Percentiles rank a stretch among this genome's conserved stretches.
phyloP scores from a whole-genome alignment of 2,797 vertebrate genomes.

The Percopsis omiscomaycus region DNA sequence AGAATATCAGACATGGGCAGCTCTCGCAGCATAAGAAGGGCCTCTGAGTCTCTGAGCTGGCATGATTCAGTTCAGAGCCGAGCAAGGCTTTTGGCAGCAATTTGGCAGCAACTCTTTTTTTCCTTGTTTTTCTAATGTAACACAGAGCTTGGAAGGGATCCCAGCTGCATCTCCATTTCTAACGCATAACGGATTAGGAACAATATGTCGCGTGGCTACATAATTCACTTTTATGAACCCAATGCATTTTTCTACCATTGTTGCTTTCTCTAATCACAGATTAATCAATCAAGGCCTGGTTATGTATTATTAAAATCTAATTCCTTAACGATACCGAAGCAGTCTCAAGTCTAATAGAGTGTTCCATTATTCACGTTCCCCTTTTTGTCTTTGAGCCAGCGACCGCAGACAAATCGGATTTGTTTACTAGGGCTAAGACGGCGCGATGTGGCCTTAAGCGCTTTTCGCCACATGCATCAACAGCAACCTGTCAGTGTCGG shows the following conservation, averaged over 20 bases:
- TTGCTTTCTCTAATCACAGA: conserved; percentile 21
- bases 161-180: conserved; percentile 20
- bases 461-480: conserved; percentile 40
- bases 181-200: conserved; percentile 24
- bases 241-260: conserved; percentile 22
- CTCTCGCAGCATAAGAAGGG: conserved; percentile 13
- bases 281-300: conserved; percentile 32
- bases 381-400: conserved; percentile 24
- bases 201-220: not conserved
- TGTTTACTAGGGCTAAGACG: conserved; percentile 45
- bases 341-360: conserved; percentile 40
- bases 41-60: conserved; percentile 35
- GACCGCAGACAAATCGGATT: conserved; percentile 39
- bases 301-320: conserved; percentile 57
- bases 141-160: conserved; percentile 11
- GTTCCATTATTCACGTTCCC: conserved; percentile 54
- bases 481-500: conserved; percentile 51
- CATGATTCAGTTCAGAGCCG: conserved; percentile 31
- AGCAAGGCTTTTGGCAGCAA: conserved; percentile 37
- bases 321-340: conserved; percentile 36
- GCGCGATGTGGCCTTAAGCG: conserved; percentile 32
- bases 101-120: conserved; percentile 38
- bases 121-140: not conserved
- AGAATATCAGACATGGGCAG: too few species aligned
- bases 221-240: conserved; percentile 30